These are phyloP conservation scores for Hirtodrosophila duncani DNA, from an alignment of 2,888 invertebrate genomes.

Conservation along the genomic window DNA sequence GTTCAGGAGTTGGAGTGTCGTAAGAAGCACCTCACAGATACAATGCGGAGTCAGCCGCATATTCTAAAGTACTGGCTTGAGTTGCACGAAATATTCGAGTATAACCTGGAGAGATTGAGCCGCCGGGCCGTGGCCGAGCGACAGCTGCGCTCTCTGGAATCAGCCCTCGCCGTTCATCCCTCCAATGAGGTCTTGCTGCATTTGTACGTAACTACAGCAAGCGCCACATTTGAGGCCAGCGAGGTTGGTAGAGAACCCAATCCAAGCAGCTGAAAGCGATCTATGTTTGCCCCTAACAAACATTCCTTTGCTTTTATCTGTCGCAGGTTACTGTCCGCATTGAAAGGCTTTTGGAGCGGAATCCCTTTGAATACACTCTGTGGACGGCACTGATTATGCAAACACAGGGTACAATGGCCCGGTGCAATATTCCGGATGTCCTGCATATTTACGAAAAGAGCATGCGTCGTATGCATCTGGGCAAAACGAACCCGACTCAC, in stretches of 20 bases:
- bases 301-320: background rate
- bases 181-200: slow-evolving; percentile 79
- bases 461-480: slow-evolving; percentile 76
- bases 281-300: background rate
- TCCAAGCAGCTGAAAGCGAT: too few species aligned
- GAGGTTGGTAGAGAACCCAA: slow-evolving; percentile 77
- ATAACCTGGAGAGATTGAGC: slow-evolving; percentile 66
- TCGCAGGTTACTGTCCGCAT: slow-evolving; percentile 80
- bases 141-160: slow-evolving; percentile 82
- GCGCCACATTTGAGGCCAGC: slow-evolving; percentile 81
- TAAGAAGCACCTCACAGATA: slow-evolving; percentile 77
- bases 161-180: slow-evolving; percentile 81
- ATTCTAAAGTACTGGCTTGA: slow-evolving; percentile 82
- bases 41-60: slow-evolving; percentile 19
- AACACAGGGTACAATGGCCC: slow-evolving; percentile 81
- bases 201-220: slow-evolving; percentile 74
- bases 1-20: slow-evolving; percentile 79
- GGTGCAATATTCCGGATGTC: slow-evolving; percentile 82
- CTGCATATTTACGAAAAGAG: slow-evolving; percentile 80
- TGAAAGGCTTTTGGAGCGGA: slow-evolving; percentile 59
- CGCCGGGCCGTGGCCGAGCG: slow-evolving; percentile 78
- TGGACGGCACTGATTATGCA: slow-evolving; percentile 76
- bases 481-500: slow-evolving; percentile 27
- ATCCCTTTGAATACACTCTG: slow-evolving; percentile 73
- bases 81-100: slow-evolving; percentile 81